Evolutionary conservation across 2,888 invertebrate species (phyloP).

Genomic region (Drosophila nr. fundita): DNA sequence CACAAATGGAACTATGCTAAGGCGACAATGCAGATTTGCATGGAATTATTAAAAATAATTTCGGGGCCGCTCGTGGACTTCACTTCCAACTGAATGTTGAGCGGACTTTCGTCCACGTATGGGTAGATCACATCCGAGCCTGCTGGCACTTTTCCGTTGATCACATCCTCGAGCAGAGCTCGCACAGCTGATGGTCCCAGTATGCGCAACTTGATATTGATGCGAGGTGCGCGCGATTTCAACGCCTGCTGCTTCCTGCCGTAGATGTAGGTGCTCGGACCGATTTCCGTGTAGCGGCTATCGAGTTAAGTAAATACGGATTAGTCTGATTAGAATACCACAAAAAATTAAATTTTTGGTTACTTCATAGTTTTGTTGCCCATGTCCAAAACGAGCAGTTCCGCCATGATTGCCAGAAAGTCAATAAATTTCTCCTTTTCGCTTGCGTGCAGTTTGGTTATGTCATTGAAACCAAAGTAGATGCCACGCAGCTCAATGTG

Average conservation of each 20-base stretch:
- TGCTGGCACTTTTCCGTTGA: conserved; percentile 57
- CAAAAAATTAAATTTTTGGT: not conserved
- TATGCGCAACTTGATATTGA: conserved; percentile 69
- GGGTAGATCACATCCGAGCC: conserved; percentile 35
- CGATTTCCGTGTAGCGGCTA: conserved; percentile 67
- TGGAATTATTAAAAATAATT: not conserved
- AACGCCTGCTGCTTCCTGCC: conserved; percentile 47
- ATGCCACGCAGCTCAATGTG: conserved; percentile 63
- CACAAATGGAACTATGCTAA: not conserved
- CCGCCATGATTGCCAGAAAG: conserved; percentile 64
- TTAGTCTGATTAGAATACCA: not conserved
- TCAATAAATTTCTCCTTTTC: conserved; percentile 60
- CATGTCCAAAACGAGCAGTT: conserved; percentile 33
- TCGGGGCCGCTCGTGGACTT: not conserved
- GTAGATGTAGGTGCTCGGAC: conserved; percentile 68
- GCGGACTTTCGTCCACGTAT: not conserved
- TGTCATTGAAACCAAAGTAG: conserved; percentile 17
- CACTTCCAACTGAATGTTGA: conserved; percentile 35
- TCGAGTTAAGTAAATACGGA: not conserved
- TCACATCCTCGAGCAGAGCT: conserved; percentile 57
- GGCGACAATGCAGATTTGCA: conserved; percentile 17
- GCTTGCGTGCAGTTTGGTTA: not conserved
- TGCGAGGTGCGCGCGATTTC: conserved; percentile 32
- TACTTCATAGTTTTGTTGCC: not conserved
- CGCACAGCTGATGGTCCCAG: conserved; percentile 59